Evolutionary conservation across 2,888 invertebrate genomes (phyloP), one percentile per base, ranked within the genome.

Genomic region (Argyresthia goedartella): DNA sequence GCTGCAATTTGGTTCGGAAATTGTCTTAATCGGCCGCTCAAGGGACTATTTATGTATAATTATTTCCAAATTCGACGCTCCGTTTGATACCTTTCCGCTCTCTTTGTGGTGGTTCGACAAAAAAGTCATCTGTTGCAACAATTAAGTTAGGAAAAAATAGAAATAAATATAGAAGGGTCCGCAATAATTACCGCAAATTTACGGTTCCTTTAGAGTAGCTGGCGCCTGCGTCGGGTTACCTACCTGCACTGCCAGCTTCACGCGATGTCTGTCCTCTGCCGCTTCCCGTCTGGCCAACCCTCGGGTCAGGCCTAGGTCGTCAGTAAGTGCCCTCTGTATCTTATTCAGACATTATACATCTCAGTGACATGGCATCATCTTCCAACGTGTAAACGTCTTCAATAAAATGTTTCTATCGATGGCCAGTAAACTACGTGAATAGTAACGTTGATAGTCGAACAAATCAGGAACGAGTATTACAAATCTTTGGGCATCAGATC

Each of bases 41-140:
- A 86, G 86, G 86, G 86, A 86, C 86, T 86, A 85, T 86, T 86
- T 86, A 86, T 86, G 82, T 86, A 86, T 86, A 86, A 86, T 86
- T 86, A 86, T 86, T 85, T 86, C 82, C 84, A 86, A 86, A 86
- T 85, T 86, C 86, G 81, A 86, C 81, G 84, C 76, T 79, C 71
- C 76, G 82, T 86, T 86, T 86, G 86, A 86, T 86, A 86, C 86
- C 78, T 86, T 85, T 82, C 85, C 86, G 85, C 86, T 86, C 86
- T 86, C 84, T 82, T 84, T 86, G 81, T 82, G 81, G 78, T 79
- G 65, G 73, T 80, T 86, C 82, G 78, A 86, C 85, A 86, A 86
- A 86, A 86, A 86, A 86, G 85, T 86, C 86, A 84, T 86, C 86
- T 81, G 85, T 81, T 84, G 85, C 77, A 86, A 86, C 84, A 86